phyloP scores from a whole-genome alignment of 2,888 invertebrate species.

The Cheiracanthium punctorium region DNA sequence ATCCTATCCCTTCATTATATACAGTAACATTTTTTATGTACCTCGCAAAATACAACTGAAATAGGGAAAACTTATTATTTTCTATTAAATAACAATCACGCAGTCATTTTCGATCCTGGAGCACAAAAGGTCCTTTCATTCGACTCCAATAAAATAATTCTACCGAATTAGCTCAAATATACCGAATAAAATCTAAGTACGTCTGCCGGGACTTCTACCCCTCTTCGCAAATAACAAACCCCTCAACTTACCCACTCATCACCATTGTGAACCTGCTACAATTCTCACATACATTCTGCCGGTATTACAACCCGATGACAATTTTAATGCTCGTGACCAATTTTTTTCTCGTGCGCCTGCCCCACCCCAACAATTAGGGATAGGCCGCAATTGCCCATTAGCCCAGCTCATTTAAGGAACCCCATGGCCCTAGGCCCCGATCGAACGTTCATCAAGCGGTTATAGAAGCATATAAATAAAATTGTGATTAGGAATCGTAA shows the following conservation, averaged over 20 bases:
- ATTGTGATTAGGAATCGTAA: slow-evolving; percentile 55
- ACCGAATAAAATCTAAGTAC: neutral
- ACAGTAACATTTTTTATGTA: too few species aligned
- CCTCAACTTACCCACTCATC: neutral
- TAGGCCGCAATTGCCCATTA: slow-evolving; percentile 35
- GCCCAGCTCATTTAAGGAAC: slow-evolving; percentile 32
- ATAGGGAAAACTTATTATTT: too few species aligned
- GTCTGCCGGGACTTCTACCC: neutral
- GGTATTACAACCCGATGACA: slow-evolving; percentile 12
- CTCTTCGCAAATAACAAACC: neutral
- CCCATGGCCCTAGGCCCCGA: neutral
- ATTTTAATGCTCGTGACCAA: slow-evolving; percentile 36
- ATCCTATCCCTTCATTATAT: too few species aligned
- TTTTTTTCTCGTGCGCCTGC: slow-evolving; percentile 20
- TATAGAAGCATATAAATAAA: slow-evolving; percentile 58
- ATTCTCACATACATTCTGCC: slow-evolving; percentile 18
- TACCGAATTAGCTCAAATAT: neutral
- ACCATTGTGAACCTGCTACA: neutral
- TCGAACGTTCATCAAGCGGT: slow-evolving; percentile 24
- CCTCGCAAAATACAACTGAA: too few species aligned
- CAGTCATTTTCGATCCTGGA: too few species aligned
- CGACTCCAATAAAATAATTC: too few species aligned
- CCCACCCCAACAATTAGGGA: slow-evolving; percentile 59
- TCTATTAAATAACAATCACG: too few species aligned
- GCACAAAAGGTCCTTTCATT: too few species aligned